phyloP scores from a whole-genome alignment of 2,888 invertebrate species.

The Thymelicus sylvestris region DNA sequence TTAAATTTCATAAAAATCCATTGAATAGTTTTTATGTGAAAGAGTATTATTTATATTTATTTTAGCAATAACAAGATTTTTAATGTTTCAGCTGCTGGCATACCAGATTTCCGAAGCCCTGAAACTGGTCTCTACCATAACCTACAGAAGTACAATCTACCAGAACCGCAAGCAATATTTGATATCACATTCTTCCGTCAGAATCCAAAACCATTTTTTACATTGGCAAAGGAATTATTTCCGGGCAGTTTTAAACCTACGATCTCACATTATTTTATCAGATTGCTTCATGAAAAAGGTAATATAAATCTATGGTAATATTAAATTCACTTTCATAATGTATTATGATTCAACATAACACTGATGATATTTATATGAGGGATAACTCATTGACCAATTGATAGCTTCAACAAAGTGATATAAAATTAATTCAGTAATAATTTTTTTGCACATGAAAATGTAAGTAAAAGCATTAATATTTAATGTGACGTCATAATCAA shows the following conservation, averaged over 20 bases:
- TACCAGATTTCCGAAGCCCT: conserved; percentile 98
- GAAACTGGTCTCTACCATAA: conserved; percentile 96
- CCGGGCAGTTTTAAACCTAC: conserved; percentile 96
- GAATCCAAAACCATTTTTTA: conserved; percentile 97
- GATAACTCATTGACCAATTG: too few species aligned
- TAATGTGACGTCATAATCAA: too few species aligned
- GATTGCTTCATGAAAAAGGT: conserved; percentile 92
- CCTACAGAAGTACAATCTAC: conserved; percentile 94
- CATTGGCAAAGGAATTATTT: conserved; percentile 94
- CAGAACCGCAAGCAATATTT: conserved; percentile 96
- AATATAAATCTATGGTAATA: conserved; percentile 22
- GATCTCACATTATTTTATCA: conserved; percentile 95
- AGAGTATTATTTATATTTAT: too few species aligned
- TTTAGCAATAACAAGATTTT: neutral
- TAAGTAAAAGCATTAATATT: too few species aligned
- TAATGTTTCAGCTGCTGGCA: conserved; percentile 92
- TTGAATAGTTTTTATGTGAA: too few species aligned
- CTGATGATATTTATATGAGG: too few species aligned
- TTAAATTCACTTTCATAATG: neutral
- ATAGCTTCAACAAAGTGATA: too few species aligned
- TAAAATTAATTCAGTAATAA: too few species aligned
- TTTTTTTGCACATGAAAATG: too few species aligned
- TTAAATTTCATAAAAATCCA: too few species aligned
- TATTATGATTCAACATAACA: too few species aligned
- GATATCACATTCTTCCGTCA: conserved; percentile 93